Conservation (phyloP, 1,140 invertebrate species). For the Zeugodacus cucurbitae region DNA sequence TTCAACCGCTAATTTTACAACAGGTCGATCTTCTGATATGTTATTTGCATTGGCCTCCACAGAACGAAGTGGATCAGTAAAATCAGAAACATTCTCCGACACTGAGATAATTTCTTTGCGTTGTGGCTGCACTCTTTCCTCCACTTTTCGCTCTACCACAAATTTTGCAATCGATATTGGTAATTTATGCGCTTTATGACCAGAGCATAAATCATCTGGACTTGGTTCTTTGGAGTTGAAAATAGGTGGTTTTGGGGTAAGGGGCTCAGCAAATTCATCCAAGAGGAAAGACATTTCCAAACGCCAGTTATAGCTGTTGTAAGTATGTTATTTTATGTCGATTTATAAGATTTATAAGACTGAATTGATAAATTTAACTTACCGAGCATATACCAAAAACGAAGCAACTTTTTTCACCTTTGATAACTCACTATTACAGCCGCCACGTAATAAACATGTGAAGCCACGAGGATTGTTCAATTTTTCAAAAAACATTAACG, state of each 20-base stretch:
- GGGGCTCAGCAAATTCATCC: constrained; percentile 70
- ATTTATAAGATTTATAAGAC: neutral
- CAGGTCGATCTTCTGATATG: constrained; percentile 44
- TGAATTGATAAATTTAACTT: neutral
- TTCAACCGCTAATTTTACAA: constrained; percentile 69
- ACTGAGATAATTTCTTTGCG: constrained; percentile 60
- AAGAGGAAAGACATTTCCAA: constrained; percentile 91
- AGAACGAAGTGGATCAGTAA: constrained; percentile 80
- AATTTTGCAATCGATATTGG: constrained; percentile 49
- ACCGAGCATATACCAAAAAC: constrained; percentile 82
- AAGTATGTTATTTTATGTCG: neutral
- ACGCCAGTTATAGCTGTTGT: constrained; percentile 82
- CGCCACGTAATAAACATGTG: constrained; percentile 89
- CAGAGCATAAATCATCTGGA: constrained; percentile 45
- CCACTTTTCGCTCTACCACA: constrained; percentile 54
- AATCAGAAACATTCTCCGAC: constrained; percentile 72
- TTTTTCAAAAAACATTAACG: constrained; percentile 94
- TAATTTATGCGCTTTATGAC: constrained; percentile 10
- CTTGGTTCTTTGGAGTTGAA: constrained; percentile 65
- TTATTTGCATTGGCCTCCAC: constrained; percentile 45
- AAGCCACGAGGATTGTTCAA: constrained; percentile 86
- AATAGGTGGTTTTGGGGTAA: constrained; percentile 59
- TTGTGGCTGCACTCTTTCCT: constrained; percentile 67
- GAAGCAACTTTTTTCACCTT: constrained; percentile 85
- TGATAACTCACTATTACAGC: constrained; percentile 78